Percentiles rank a stretch among this genome's conserved stretches.
These are phyloP conservation scores for Philantomba maxwellii DNA, from an alignment of 2,113 vertebrate genomes.

Conservation along the genomic window DNA sequence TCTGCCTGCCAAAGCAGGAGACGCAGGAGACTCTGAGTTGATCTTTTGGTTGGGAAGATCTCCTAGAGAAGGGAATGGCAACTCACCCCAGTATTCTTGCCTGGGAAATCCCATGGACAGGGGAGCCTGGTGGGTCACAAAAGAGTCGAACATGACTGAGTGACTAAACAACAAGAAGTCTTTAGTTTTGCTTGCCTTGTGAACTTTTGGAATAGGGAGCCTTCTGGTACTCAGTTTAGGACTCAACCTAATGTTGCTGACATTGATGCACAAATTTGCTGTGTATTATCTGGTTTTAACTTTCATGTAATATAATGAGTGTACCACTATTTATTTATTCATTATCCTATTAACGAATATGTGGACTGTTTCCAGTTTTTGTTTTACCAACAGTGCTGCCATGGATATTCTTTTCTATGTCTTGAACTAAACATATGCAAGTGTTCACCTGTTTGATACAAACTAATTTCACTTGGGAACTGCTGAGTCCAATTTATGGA, in stretches of 20 bases:
- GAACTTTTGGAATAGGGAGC: not conserved
- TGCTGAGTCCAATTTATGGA: not conserved
- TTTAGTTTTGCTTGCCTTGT: not conserved
- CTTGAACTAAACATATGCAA: not conserved
- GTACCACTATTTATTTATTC: not conserved
- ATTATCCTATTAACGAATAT: not conserved
- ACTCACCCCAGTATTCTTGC: not conserved
- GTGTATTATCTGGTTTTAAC: not conserved
- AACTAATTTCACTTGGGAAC: not conserved
- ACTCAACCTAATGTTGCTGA: not conserved
- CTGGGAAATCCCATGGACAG: not conserved
- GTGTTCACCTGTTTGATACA: not conserved
- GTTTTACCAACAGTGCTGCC: not conserved
- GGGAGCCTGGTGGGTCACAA: not conserved
- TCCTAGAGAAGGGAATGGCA: not conserved
- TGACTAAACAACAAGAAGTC: not conserved
- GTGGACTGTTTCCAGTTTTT: not conserved
- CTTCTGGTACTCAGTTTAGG: not conserved
- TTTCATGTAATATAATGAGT: not conserved
- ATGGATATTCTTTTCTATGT: not conserved
- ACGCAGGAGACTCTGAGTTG: not conserved
- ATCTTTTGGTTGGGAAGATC: rapidly evolving
- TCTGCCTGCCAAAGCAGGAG: not conserved
- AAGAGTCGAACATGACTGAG: not conserved
- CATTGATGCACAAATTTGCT: not conserved